Evolutionary conservation across 2,888 invertebrate genomes (phyloP).

Genomic region (Orthonevra nobilis): DNA sequence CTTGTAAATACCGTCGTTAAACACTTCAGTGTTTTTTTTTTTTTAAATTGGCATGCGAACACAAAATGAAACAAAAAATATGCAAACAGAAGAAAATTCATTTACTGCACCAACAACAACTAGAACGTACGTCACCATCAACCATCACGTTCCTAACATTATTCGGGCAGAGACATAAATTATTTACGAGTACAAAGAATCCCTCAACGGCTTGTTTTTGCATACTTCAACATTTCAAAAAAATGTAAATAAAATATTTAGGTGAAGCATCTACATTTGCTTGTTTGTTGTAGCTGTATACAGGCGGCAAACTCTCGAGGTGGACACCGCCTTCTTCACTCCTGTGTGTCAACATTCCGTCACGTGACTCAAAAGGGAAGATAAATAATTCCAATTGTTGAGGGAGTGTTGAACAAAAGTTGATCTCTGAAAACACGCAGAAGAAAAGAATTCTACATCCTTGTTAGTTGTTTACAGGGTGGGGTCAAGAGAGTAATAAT

Average conservation of each 20-base stretch:
- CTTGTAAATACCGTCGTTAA: slow-evolving; percentile 54
- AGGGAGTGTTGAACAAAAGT: not conserved
- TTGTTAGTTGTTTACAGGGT: no score
- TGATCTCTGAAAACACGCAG: not conserved
- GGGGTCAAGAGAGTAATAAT: no score
- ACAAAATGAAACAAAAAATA: not conserved
- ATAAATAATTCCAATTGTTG: slow-evolving; percentile 20
- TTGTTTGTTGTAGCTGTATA: not conserved
- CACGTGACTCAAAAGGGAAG: slow-evolving; percentile 39
- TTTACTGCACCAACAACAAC: slow-evolving; percentile 5
- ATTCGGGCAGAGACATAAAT: slow-evolving; percentile 1
- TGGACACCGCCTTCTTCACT: slow-evolving; percentile 45
- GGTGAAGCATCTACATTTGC: slow-evolving; percentile 28
- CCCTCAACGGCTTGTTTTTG: not conserved
- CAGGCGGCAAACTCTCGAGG: slow-evolving; percentile 32
- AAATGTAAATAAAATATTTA: slow-evolving; percentile 57
- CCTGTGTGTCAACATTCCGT: slow-evolving; percentile 31
- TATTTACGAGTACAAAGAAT: no score
- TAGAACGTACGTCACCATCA: slow-evolving; percentile 4
- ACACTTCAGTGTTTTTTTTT: slow-evolving; percentile 20
- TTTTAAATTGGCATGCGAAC: slow-evolving; percentile 38
- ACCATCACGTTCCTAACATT: slow-evolving; percentile 7
- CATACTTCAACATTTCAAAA: slow-evolving; percentile 6
- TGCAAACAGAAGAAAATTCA: slow-evolving; percentile 18
- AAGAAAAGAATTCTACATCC: not conserved